Evolutionary conservation across 2,888 invertebrate genomes (phyloP).

Genomic region (Melanchra persicariae): DNA sequence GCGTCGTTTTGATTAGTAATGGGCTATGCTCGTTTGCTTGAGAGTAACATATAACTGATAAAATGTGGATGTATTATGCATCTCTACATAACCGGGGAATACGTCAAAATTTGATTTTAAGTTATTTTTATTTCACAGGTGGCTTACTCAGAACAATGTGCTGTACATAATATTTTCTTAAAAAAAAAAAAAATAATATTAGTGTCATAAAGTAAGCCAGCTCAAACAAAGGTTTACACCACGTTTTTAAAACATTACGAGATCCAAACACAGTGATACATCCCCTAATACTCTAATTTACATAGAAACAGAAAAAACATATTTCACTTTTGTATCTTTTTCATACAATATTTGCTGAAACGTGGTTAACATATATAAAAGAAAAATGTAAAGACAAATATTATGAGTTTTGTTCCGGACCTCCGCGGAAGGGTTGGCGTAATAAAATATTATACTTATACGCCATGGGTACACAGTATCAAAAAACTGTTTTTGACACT

Average conservation of each 20-base stretch:
- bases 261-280: slow-evolving; percentile 10
- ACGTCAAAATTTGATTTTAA: too few species aligned
- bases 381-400: slow-evolving; percentile 37
- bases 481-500: slow-evolving; percentile 6
- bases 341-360: slow-evolving; percentile 44
- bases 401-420: slow-evolving; percentile 33
- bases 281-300: slow-evolving; percentile 29
- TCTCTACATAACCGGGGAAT: neutral
- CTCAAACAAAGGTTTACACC: neutral
- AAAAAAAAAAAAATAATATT: neutral
- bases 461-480: slow-evolving; percentile 3
- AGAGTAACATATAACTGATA: neutral
- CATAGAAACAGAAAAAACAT: slow-evolving; percentile 24
- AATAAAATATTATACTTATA: slow-evolving; percentile 33
- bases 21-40: too few species aligned
- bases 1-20: too few species aligned
- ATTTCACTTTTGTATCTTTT: slow-evolving; percentile 32
- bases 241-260: slow-evolving; percentile 15
- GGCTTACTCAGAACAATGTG: neutral
- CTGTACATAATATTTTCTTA: neutral
- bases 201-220: slow-evolving; percentile 10
- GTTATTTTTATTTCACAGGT: neutral
- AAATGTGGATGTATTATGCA: neutral
- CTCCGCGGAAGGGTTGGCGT: slow-evolving; percentile 34
- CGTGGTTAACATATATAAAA: slow-evolving; percentile 34